Conservation (phyloP, 1,140 invertebrate genomes). For the Euborellia annulipes region DNA sequence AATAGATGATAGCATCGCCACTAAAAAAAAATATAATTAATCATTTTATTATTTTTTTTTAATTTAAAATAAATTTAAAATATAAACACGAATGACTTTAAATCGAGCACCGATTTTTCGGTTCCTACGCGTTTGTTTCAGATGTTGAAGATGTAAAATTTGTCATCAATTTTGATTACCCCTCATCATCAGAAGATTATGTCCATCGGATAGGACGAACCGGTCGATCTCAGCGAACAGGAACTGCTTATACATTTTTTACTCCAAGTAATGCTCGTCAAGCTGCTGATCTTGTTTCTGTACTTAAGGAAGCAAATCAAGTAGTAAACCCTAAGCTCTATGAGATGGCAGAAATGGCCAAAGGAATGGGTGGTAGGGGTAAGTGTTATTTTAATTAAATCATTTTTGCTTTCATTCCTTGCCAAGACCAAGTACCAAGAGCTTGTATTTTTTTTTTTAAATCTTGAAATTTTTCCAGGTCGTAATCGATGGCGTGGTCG, state of each 20-base stretch:
- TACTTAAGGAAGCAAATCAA: slow-evolving; percentile 55
- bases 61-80: no score
- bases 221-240: slow-evolving; percentile 62
- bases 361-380: slow-evolving; percentile 10
- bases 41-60: no score
- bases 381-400: background rate
- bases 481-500: slow-evolving; percentile 1
- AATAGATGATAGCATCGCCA: no score
- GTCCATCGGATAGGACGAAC: slow-evolving; percentile 83
- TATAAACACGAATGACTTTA: no score
- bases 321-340: slow-evolving; percentile 39
- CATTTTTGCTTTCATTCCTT: no score
- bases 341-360: slow-evolving; percentile 17
- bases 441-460: no score
- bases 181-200: slow-evolving; percentile 79
- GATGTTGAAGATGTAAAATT: slow-evolving; percentile 86
- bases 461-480: no score
- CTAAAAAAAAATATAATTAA: no score
- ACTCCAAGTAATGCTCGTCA: slow-evolving; percentile 62
- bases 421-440: no score
- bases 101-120: no score
- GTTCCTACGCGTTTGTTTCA: slow-evolving; percentile 24
- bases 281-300: slow-evolving; percentile 46
- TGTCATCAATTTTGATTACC: slow-evolving; percentile 88
- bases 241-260: slow-evolving; percentile 82